phyloP scores from a whole-genome alignment of 1,140 invertebrate genomes.

The Atta colombica region DNA sequence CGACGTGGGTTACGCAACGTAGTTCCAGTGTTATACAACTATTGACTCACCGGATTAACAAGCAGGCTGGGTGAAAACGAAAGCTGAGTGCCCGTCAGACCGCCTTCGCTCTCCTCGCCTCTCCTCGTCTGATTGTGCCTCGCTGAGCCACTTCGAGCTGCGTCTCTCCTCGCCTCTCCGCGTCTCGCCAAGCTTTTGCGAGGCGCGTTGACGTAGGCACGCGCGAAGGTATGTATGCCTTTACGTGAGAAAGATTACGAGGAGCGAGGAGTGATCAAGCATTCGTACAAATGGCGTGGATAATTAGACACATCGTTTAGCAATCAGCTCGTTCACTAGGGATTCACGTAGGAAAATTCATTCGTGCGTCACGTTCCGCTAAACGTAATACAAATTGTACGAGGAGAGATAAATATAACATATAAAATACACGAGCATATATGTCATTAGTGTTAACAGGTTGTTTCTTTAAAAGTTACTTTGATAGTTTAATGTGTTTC shows the following conservation, averaged over 20 bases:
- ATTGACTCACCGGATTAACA: conserved; percentile 87
- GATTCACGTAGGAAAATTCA: conserved; percentile 17
- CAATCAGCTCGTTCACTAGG: conserved; percentile 3
- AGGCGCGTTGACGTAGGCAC: conserved; percentile 6
- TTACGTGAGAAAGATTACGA: conserved; percentile 55
- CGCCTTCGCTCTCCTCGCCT: conserved; percentile 63
- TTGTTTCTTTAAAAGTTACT: neutral
- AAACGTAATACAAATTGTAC: neutral
- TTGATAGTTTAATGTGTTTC: neutral
- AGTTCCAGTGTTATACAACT: conserved; percentile 87
- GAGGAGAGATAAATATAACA: neutral
- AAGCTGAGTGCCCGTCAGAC: conserved; percentile 79
- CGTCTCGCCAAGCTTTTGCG: neutral
- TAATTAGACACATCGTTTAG: conserved; percentile 52
- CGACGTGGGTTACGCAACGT: conserved; percentile 81
- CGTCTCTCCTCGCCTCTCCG: neutral
- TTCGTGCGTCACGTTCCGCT: too few species aligned
- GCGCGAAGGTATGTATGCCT: conserved; percentile 24
- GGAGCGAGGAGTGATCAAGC: conserved; percentile 3
- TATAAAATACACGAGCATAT: neutral
- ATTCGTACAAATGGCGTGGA: conserved; percentile 40
- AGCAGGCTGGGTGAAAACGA: conserved; percentile 86
- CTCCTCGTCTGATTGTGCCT: conserved; percentile 33
- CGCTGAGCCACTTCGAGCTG: conserved; percentile 13
- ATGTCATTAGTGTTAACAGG: neutral